These are phyloP conservation scores for Dolichopus griseipennis DNA, from an alignment of 2,888 invertebrate genomes.

Conservation along the genomic window DNA sequence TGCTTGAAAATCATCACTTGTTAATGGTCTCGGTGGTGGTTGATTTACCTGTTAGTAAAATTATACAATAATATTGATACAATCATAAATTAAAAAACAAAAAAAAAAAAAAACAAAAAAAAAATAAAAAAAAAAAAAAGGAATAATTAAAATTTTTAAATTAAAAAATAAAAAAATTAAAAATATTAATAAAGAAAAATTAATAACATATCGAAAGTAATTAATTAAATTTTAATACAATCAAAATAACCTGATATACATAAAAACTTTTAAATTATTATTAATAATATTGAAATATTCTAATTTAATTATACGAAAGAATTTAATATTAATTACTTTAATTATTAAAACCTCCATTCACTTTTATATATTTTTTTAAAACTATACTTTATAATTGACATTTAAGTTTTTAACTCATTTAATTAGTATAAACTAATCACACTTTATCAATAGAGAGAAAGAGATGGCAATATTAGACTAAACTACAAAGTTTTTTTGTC, in stretches of 20 bases:
- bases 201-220: neutral
- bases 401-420: neutral
- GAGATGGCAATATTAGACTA: neutral
- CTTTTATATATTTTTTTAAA: neutral
- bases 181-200: neutral
- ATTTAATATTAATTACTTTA: too few relatives aligned
- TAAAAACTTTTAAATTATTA: neutral
- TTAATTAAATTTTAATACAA: neutral
- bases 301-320: too few relatives aligned
- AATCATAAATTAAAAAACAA: neutral
- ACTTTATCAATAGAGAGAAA: neutral
- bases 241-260: neutral
- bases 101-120: neutral
- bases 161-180: neutral
- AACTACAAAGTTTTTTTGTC: neutral
- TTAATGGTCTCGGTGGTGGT: constrained; percentile 65
- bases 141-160: constrained; percentile 11
- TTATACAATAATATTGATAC: constrained; percentile 8
- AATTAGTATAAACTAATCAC: neutral
- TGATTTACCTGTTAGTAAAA: constrained; percentile 20
- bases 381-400: neutral
- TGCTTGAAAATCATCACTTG: constrained; percentile 90
- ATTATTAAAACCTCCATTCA: neutral
- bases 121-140: neutral
- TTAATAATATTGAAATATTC: too few relatives aligned